A percentile compares a stretch with the other conserved stretches of the same genome.
phyloP scores from a whole-genome alignment of 1,140 invertebrate genomes.

The Thalassaphorura encarpata region DNA sequence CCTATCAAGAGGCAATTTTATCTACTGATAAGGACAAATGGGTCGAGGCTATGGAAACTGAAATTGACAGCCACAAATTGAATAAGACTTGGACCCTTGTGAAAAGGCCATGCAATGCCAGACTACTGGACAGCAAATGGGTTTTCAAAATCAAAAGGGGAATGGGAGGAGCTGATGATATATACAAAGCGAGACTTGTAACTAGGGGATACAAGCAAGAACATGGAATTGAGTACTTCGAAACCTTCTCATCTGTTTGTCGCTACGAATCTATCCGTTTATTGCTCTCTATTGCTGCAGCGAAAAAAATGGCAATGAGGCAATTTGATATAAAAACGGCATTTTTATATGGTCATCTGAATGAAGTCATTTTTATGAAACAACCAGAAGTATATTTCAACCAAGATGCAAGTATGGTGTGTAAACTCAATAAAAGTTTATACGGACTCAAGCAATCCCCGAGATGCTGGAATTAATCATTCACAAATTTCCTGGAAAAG shows the following conservation, averaged over 20 bases:
- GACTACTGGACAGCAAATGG: conserved; percentile 33
- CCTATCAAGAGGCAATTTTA: conserved; percentile 19
- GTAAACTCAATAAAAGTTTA: conserved; percentile 36
- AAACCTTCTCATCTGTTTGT: conserved; percentile 37
- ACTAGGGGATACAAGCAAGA: conserved; percentile 34
- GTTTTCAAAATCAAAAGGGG: conserved; percentile 13
- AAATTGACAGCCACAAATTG: conserved; percentile 26
- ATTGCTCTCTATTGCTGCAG: conserved; percentile 17
- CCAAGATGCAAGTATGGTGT: conserved; percentile 34
- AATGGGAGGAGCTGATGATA: neutral
- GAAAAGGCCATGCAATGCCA: neutral
- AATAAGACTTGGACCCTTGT: conserved; percentile 27
- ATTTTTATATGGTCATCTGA: conserved; percentile 37
- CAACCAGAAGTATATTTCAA: conserved; percentile 36
- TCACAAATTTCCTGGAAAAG: neutral
- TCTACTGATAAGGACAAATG: conserved; percentile 15
- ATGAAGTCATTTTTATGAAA: conserved; percentile 38
- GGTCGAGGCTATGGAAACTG: conserved; percentile 18
- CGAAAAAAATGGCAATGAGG: conserved; percentile 31
- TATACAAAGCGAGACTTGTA: conserved; percentile 1
- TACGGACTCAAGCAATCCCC: conserved; percentile 39
- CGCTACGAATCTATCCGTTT: conserved; percentile 35
- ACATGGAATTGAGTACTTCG: conserved; percentile 37
- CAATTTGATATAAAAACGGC: conserved; percentile 39
- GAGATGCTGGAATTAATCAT: conserved; percentile 33